A percentile compares a stretch with the other conserved stretches of the same genome.
Evolutionary conservation across 2,888 invertebrate genomes (phyloP).

Genomic region (Lepidochrysops patricia): DNA sequence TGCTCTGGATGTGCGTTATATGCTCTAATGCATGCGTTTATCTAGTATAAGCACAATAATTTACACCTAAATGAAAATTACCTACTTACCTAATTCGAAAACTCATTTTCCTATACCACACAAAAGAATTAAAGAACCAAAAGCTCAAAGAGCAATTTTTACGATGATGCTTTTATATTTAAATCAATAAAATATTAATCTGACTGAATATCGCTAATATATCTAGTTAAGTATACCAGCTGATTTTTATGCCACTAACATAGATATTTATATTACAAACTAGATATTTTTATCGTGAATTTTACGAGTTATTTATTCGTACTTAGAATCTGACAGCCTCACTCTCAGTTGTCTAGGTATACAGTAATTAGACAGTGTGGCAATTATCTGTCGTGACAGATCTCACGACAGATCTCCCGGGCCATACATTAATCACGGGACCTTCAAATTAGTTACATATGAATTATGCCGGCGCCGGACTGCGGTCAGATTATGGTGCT

Average conservation of each 20-base stretch:
- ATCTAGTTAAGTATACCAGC: not conserved
- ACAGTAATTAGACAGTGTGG: not conserved
- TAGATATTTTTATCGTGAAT: no score
- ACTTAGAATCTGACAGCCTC: no score
- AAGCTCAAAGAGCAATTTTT: not conserved
- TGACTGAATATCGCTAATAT: no score
- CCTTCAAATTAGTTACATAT: conserved; percentile 22
- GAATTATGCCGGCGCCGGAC: conserved; percentile 24
- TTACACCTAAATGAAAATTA: no score
- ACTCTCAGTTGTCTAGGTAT: not conserved
- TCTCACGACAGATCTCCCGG: conserved; percentile 8
- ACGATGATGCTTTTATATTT: no score
- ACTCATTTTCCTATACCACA: no score
- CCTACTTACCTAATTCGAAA: no score
- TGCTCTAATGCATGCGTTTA: not conserved
- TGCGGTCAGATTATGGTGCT: conserved; percentile 24
- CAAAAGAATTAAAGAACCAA: no score
- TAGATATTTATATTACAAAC: no score
- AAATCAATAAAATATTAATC: no score
- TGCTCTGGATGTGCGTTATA: not conserved
- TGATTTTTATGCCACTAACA: not conserved
- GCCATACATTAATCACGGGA: conserved; percentile 14
- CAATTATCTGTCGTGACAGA: conserved; percentile 7
- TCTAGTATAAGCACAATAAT: not conserved
- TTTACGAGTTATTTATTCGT: no score